Evolutionary conservation across 1,140 invertebrate genomes (phyloP).

Genomic region (Pentalonia nigronervosa): DNA sequence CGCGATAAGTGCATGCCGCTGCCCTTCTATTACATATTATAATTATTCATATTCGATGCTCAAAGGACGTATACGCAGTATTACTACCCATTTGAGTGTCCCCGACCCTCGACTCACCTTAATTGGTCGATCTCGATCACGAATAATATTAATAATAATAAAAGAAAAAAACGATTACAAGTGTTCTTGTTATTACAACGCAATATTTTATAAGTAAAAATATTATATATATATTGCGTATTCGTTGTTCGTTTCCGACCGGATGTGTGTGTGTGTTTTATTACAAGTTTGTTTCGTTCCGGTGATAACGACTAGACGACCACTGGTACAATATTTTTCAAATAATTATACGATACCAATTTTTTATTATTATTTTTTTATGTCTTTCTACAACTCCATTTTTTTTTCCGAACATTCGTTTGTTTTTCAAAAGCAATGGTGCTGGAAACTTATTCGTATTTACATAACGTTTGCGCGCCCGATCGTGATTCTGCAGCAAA

Average conservation of each 20-base stretch:
- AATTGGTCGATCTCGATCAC: slow-evolving; percentile 8
- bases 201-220: neutral
- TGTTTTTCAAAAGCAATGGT: neutral
- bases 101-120: neutral
- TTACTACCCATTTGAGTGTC: slow-evolving; percentile 3
- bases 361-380: neutral
- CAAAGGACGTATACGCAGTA: neutral
- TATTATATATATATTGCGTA: neutral
- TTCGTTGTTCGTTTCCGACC: neutral
- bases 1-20: neutral
- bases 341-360: neutral
- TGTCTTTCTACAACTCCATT: neutral
- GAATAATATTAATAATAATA: slow-evolving; percentile 17
- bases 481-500: neutral
- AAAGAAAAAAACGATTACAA: neutral
- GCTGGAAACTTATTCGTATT: neutral
- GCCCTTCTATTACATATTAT: neutral
- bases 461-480: neutral
- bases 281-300: neutral
- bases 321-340: neutral
- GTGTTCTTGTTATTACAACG: neutral
- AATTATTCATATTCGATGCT: neutral
- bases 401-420: neutral
- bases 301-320: neutral
- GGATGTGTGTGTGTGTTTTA: neutral